These are phyloP conservation scores for Leptogaster cylindrica DNA, from an alignment of 2,888 invertebrate species.

Conservation along the genomic window DNA sequence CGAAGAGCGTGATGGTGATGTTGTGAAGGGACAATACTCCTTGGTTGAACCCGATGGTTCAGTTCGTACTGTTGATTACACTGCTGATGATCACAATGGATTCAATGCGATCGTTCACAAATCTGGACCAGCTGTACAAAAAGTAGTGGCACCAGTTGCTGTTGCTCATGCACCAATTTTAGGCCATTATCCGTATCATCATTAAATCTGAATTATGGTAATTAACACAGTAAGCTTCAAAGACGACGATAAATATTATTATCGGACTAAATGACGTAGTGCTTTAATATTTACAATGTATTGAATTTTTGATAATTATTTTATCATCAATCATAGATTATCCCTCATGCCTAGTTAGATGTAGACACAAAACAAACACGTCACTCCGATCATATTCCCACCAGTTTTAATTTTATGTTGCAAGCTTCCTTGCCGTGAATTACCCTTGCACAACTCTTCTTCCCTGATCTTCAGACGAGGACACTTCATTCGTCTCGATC, in stretches of 20 bases:
- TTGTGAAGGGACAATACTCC: conserved; percentile 72
- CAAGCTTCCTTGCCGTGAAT: conserved; percentile 25
- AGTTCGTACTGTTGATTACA: conserved; percentile 68
- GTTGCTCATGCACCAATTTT: conserved; percentile 61
- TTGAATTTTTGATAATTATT: conserved; percentile 11
- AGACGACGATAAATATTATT: conserved; percentile 19
- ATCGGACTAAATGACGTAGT: conserved; percentile 42
- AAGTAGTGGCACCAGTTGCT: conserved; percentile 59
- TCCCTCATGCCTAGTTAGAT: conserved; percentile 33
- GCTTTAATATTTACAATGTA: conserved; percentile 41
- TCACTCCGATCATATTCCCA: conserved; percentile 34
- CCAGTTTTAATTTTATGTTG: conserved; percentile 18
- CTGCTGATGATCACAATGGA: conserved; percentile 73
- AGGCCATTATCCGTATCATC: conserved; percentile 59
- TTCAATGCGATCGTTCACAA: conserved; percentile 75
- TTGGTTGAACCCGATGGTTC: conserved; percentile 64
- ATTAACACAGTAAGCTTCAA: conserved; percentile 30
- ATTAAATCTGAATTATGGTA: conserved; percentile 34
- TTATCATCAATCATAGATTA: conserved; percentile 26
- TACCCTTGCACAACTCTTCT: too few species aligned
- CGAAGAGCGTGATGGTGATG: conserved; percentile 74
- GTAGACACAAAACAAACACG: too few species aligned
- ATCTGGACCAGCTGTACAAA: conserved; percentile 66
- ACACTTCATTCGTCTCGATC: background rate
- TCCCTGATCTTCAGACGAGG: conserved; percentile 1